phyloP scores from a whole-genome alignment of 1,140 invertebrate species.

The Littorina saxatilis region DNA sequence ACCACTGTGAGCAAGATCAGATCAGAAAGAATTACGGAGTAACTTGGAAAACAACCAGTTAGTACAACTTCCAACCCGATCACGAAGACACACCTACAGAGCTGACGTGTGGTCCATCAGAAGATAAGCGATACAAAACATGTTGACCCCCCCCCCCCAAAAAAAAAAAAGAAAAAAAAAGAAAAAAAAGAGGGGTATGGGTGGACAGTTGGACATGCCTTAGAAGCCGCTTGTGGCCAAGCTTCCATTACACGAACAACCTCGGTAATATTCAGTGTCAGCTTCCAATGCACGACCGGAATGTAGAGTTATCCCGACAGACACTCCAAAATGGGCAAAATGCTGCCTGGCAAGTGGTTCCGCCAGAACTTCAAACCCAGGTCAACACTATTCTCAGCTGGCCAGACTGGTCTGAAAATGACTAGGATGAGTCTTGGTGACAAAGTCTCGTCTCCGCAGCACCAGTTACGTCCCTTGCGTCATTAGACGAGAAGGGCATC shows the following conservation, averaged over 20 bases:
- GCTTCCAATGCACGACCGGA: neutral
- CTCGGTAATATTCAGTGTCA: neutral
- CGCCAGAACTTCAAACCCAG: neutral
- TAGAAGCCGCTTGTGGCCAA: neutral
- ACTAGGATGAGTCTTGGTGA: too few species aligned
- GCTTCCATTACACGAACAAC: neutral
- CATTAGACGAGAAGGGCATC: neutral
- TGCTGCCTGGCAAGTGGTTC: neutral
- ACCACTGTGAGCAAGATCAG: too few species aligned
- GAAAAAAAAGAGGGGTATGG: neutral
- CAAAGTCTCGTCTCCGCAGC: too few species aligned
- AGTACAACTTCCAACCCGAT: too few species aligned
- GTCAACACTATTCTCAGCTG: neutral
- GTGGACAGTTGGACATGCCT: neutral
- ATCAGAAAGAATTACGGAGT: too few species aligned
- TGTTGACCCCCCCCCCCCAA: too few species aligned
- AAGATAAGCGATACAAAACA: too few species aligned
- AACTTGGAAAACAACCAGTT: too few species aligned
- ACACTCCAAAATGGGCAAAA: neutral
- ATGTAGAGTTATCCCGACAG: neutral
- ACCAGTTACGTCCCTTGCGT: neutral
- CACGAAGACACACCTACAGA: too few species aligned
- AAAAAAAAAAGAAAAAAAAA: neutral
- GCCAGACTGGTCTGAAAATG: too few species aligned
- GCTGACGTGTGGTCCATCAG: too few species aligned